Conservation (phyloP, 2,888 invertebrate species). For the Scaptomyza reducta region DNA sequence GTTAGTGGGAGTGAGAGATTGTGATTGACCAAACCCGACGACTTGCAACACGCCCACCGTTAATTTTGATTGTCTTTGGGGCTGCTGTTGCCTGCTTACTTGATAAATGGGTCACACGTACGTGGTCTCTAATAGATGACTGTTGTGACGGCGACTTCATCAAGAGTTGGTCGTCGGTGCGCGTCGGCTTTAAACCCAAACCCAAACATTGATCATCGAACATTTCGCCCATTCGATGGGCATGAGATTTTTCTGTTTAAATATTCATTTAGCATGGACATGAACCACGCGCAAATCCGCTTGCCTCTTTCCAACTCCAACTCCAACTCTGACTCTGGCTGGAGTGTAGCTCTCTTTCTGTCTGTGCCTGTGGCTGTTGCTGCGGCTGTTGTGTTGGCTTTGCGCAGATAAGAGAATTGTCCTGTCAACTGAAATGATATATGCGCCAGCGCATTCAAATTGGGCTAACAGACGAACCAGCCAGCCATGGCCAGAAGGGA, state of each 20-base stretch:
- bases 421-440: slow-evolving; percentile 89
- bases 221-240: slow-evolving; percentile 21
- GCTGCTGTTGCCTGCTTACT: slow-evolving; percentile 22
- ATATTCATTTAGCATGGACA: slow-evolving; percentile 70
- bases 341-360: slow-evolving; percentile 7
- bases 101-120: slow-evolving; percentile 80
- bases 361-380: slow-evolving; percentile 42
- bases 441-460: slow-evolving; percentile 85
- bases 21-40: slow-evolving; percentile 67
- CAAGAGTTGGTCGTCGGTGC: slow-evolving; percentile 43
- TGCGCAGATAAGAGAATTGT: slow-evolving; percentile 88
- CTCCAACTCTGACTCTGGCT: slow-evolving; percentile 31
- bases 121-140: slow-evolving; percentile 51
- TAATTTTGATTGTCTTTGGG: slow-evolving; percentile 78
- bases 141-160: slow-evolving; percentile 76
- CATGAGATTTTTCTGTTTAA: slow-evolving; percentile 59
- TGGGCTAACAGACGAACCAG: slow-evolving; percentile 82
- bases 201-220: slow-evolving; percentile 9
- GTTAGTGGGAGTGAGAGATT: slow-evolving; percentile 20
- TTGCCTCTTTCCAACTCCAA: slow-evolving; percentile 6
- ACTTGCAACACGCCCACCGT: slow-evolving; percentile 47
- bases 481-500: slow-evolving; percentile 21
- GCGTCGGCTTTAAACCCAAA: slow-evolving; percentile 41
- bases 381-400: slow-evolving; percentile 84
- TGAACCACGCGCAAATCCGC: slow-evolving; percentile 46